Evolutionary conservation across 2,888 invertebrate genomes (phyloP).

Genomic region (Scaeva pyrastri): DNA sequence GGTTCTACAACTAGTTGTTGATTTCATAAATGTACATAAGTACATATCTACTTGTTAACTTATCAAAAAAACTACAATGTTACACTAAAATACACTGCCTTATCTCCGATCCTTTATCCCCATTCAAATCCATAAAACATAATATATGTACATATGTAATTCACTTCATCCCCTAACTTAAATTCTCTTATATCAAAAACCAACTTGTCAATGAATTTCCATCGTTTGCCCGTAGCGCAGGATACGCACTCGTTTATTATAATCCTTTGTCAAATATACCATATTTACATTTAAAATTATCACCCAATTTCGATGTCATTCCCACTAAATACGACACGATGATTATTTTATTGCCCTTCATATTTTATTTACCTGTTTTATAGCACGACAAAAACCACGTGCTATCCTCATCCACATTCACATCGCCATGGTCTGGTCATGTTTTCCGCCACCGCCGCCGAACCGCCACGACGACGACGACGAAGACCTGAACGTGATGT

Average conservation of each 20-base stretch:
- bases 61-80: neutral
- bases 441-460: slow-evolving; percentile 28
- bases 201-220: slow-evolving; percentile 41
- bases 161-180: slow-evolving; percentile 30
- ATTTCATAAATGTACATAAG: no score
- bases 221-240: slow-evolving; percentile 28
- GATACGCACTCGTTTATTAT: slow-evolving; percentile 42
- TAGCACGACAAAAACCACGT: slow-evolving; percentile 57
- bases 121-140: neutral
- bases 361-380: slow-evolving; percentile 71
- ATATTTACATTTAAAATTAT: slow-evolving; percentile 74
- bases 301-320: slow-evolving; percentile 59
- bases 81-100: neutral
- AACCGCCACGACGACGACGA: no score
- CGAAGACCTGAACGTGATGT: no score
- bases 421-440: slow-evolving; percentile 43
- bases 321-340: slow-evolving; percentile 16
- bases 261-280: slow-evolving; percentile 64
- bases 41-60: neutral
- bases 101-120: neutral
- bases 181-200: slow-evolving; percentile 2
- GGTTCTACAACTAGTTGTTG: no score
- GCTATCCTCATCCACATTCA: slow-evolving; percentile 48
- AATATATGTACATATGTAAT: no score
- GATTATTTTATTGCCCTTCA: slow-evolving; percentile 67